Conservation (phyloP, 1,140 invertebrate genomes). For the Hycleus phaleratus region DNA sequence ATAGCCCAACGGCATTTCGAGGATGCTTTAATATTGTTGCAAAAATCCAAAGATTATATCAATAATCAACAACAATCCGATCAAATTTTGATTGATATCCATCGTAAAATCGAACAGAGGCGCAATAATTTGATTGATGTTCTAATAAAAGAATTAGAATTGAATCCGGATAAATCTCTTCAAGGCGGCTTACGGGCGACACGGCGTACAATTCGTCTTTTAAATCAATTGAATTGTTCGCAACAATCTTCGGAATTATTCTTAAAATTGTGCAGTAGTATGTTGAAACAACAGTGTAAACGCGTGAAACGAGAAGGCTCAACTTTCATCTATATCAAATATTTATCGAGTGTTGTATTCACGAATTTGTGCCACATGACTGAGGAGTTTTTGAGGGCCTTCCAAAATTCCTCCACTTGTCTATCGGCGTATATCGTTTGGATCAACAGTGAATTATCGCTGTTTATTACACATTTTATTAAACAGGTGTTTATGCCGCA, state of each 20-base stretch:
- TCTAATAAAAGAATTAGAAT: conserved; percentile 80
- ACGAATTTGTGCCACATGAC: conserved; percentile 80
- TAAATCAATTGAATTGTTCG: conserved; percentile 75
- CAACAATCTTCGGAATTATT: conserved; percentile 78
- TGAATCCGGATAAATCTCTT: conserved; percentile 78
- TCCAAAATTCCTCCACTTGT: conserved; percentile 65
- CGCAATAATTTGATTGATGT: conserved; percentile 74
- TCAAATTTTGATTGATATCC: conserved; percentile 40
- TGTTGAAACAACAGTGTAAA: conserved; percentile 75
- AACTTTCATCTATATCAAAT: conserved; percentile 74
- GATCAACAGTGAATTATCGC: conserved; percentile 79
- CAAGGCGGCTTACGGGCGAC: conserved; percentile 89
- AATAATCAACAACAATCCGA: conserved; percentile 42
- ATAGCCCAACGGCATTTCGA: conserved; percentile 97
- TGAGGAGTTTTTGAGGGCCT: conserved; percentile 76
- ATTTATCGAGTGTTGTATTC: conserved; percentile 81
- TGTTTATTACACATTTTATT: conserved; percentile 71
- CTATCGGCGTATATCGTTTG: conserved; percentile 84
- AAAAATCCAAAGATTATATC: conserved; percentile 60
- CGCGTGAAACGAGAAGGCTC: conserved; percentile 83
- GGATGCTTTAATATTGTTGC: conserved; percentile 81
- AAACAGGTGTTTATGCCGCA: conserved; percentile 91
- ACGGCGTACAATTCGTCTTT: conserved; percentile 74
- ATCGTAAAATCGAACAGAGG: conserved; percentile 59
- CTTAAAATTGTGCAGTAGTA: conserved; percentile 73